Percentiles rank a stretch among this genome's conserved stretches.
Evolutionary conservation across 2,797 vertebrate genomes (phyloP).

Genomic region (Calcarius lapponicus): DNA sequence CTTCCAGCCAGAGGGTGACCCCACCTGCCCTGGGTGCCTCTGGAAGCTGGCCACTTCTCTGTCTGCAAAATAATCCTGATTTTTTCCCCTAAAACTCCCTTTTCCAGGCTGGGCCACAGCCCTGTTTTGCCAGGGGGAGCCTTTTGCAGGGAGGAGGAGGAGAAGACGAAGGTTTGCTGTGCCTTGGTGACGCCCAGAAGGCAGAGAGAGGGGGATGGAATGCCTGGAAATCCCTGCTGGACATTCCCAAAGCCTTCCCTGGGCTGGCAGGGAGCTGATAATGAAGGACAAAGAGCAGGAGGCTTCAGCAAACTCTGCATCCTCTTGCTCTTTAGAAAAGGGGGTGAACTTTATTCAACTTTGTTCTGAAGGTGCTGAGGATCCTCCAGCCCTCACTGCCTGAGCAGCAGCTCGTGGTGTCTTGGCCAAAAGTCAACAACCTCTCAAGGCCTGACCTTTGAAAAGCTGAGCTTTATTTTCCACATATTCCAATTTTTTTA

Average conservation of each 20-base stretch:
- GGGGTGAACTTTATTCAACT: conserved; percentile 17
- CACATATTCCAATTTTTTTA: neutral
- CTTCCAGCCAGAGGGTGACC: neutral
- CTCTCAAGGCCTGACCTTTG: conserved; percentile 28
- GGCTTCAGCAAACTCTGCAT: neutral
- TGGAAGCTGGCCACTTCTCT: too few relatives aligned
- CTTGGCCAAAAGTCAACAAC: conserved; percentile 12
- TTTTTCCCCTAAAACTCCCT: fast-evolving
- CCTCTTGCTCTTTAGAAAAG: conserved; percentile 25
- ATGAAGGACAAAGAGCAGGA: conserved; percentile 1
- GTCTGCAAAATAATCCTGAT: neutral
- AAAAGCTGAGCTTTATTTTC: neutral
- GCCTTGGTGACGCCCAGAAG: neutral
- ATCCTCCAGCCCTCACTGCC: neutral
- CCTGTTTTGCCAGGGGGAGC: neutral
- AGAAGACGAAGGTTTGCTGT: neutral
- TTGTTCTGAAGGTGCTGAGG: neutral
- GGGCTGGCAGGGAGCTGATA: neutral
- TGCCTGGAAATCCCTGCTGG: neutral
- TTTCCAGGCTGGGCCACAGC: neutral
- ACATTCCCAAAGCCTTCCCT: neutral
- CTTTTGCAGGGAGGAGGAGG: fast-evolving
- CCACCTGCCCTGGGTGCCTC: neutral
- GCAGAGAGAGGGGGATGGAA: neutral
- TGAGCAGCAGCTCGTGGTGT: neutral